Conservation (phyloP, 2,888 invertebrate genomes). For the Epistrophe eligans region DNA sequence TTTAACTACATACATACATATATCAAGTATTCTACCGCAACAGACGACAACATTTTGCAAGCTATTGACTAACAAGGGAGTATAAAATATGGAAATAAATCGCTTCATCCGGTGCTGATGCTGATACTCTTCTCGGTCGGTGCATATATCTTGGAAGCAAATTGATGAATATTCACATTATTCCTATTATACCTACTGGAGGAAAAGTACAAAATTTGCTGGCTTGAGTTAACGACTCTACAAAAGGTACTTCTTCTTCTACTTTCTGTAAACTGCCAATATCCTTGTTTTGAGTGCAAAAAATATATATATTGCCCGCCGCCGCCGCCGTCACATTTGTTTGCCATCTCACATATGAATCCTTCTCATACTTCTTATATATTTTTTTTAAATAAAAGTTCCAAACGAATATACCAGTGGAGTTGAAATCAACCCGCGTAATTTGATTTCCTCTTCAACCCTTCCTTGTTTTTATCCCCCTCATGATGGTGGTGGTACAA, state of each 20-base stretch:
- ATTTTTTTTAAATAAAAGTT: constrained; percentile 18
- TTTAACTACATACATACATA: background rate
- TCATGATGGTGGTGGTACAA: background rate
- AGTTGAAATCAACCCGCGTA: constrained; percentile 81
- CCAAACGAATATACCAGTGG: constrained; percentile 42
- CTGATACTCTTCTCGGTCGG: background rate
- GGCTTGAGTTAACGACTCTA: constrained; percentile 69
- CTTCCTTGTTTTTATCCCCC: background rate
- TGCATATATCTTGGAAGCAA: constrained; percentile 61
- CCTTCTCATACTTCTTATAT: constrained; percentile 11
- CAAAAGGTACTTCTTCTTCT: constrained; percentile 54
- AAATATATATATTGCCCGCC: constrained; percentile 36
- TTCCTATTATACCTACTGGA: background rate
- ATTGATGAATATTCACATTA: constrained; percentile 72
- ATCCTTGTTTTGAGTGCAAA: constrained; percentile 46
- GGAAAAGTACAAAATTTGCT: constrained; percentile 3
- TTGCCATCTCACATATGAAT: constrained; percentile 56
- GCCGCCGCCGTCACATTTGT: constrained; percentile 63
- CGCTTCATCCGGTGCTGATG: constrained; percentile 36
- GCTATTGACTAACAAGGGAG: constrained; percentile 35
- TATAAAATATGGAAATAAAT: constrained; percentile 50
- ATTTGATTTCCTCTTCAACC: constrained; percentile 81
- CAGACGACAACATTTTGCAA: constrained; percentile 81
- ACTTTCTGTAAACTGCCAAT: constrained; percentile 41
- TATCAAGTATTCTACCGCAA: constrained; percentile 78